Percentiles rank a stretch among this genome's conserved stretches.
These are phyloP conservation scores for Araneus ventricosus DNA, from an alignment of 1,140 invertebrate species.

Conservation along the genomic window DNA sequence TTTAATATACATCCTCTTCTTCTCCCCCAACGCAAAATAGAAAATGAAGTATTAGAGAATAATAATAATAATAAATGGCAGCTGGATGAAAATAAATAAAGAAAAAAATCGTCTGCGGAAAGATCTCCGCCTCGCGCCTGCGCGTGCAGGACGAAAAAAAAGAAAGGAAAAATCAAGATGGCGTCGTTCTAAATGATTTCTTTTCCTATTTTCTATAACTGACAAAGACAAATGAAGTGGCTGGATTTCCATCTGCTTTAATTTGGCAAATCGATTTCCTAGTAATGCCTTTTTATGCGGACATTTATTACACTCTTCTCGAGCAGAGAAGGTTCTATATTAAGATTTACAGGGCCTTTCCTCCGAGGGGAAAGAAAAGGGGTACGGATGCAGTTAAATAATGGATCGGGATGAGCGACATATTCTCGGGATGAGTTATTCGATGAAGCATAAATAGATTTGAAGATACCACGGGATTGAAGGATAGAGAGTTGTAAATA, in stretches of 20 bases:
- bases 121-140: not conserved
- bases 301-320: slow-evolving; percentile 25
- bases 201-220: slow-evolving; percentile 47
- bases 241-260: slow-evolving; percentile 42
- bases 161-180: slow-evolving; percentile 6
- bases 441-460: slow-evolving; percentile 26
- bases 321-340: not conserved
- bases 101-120: not conserved
- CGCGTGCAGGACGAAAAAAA: not conserved
- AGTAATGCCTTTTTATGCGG: slow-evolving; percentile 41
- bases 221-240: slow-evolving; percentile 48
- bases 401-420: slow-evolving; percentile 30
- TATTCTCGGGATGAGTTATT: slow-evolving; percentile 32
- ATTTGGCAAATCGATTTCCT: slow-evolving; percentile 40
- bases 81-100: not conserved
- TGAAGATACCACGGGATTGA: not conserved
- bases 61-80: slow-evolving; percentile 23
- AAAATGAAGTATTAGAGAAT: slow-evolving; percentile 46
- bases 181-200: slow-evolving; percentile 33
- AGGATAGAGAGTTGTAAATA: not conserved
- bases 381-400: slow-evolving; percentile 31
- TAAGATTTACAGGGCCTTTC: slow-evolving; percentile 15
- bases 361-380: not conserved
- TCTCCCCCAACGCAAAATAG: not conserved
- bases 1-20: slow-evolving; percentile 33